Evolutionary conservation across 1,140 invertebrate genomes (phyloP), one percentile per base, ranked within the genome.

Genomic region (Drosophila tsacasi): DNA sequence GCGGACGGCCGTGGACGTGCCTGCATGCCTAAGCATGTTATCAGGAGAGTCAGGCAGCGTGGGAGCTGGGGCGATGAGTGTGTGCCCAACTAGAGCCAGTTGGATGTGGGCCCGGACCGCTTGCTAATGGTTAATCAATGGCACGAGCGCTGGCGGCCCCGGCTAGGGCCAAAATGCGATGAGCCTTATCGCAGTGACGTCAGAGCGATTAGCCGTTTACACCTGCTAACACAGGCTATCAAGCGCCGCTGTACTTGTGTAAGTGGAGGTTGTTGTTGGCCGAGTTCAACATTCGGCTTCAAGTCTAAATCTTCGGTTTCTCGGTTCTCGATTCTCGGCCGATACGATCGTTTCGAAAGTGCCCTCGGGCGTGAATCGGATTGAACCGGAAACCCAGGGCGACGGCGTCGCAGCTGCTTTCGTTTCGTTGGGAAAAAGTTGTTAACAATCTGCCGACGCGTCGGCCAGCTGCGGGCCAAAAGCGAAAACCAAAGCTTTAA

Each of bases 401-500:
- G 30, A 59, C 25, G 57, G 50, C 32, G 66, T 44, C 54, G 55
- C 60, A 57, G 60, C 39, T 59, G 57, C 75, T 69, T 68, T 60
- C 64, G 74, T 61, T 89, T 81, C 76, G 76, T 87, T 78, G 80
- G 79, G 78, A 90, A 89, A 90, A 90, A 90, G 75, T 90, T 84
- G 74, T 89, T 89, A 89, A 81, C 85, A 89, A 81, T 73, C 71
- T 49, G 37, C 52, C 58, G 66, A 64, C 27, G 73, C 60, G 49
- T 74, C 83, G 52, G 68, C 47, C 64, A 69, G 60, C 66, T 62
- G 55, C 47, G 61, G 49, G 80, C 46, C 62, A 64, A 77, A 52
- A 62, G 52, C 74, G 39, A 69, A 76, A 77, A 49, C 50, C 84
- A 77, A 86, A 91, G 91, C 91, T 91, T 92, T 85, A 83, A 91